Conservation (phyloP, 2,113 vertebrate species). For the Psilopsiagon aymara region DNA sequence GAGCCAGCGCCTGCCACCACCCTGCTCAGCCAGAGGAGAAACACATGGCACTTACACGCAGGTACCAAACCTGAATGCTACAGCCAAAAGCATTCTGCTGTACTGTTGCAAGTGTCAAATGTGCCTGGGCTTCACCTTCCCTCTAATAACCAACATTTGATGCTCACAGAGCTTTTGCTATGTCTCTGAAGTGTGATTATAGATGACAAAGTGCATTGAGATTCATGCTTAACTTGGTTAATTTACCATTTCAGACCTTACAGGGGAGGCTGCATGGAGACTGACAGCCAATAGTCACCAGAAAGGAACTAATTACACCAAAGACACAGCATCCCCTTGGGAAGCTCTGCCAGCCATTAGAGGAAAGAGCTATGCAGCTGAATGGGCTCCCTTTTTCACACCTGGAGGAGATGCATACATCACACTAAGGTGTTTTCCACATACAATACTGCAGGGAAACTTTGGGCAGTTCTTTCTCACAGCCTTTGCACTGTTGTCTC, state of each 20-base stretch:
- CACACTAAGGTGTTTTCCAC: background rate
- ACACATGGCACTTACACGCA: rapidly evolving
- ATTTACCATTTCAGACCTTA: background rate
- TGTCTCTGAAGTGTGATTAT: background rate
- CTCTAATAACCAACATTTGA: background rate
- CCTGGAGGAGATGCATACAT: background rate
- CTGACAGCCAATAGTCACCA: background rate
- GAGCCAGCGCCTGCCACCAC: background rate
- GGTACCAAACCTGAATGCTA: rapidly evolving
- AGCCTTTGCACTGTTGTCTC: background rate
- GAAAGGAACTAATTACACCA: background rate
- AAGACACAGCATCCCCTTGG: background rate
- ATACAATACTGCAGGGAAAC: background rate
- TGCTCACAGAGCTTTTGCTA: background rate
- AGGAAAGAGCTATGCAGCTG: background rate
- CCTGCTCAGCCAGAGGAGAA: no score
- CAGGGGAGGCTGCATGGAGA: background rate
- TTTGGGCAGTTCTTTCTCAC: background rate
- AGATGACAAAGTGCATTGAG: background rate
- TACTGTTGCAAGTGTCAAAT: background rate
- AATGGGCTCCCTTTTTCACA: background rate
- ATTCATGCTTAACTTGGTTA: background rate
- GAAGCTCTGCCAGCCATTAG: background rate
- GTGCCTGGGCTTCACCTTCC: background rate
- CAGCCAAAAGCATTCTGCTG: background rate